Evolutionary conservation across 2,797 vertebrate genomes (phyloP), one percentile per base, ranked within the genome.

Genomic region (Falco cherrug): DNA sequence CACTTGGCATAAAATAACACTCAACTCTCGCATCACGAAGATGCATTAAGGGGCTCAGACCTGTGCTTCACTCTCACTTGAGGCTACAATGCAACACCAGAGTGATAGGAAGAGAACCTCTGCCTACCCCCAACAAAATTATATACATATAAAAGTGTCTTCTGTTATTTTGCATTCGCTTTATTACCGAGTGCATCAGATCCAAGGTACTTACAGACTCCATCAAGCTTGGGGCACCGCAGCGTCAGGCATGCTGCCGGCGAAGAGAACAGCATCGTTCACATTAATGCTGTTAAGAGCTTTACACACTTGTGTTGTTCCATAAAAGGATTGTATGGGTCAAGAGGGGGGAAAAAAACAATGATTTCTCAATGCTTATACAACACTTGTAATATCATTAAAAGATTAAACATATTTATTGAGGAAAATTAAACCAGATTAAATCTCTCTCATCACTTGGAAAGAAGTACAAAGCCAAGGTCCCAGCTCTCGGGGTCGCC

Each of bases 371-470:
- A 17, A 29, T 22, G 70, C 83, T 88, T 78, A 48, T 29, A 90
- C 91, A 90, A 65, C 80, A 37, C 87, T 90, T 57, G 59, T 79
- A 94, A 94, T 63, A 43, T 54, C 11, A 10, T 93, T 95, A 97
- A 50, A 73, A 94, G 91, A 95, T 84, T 60, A 89, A 89, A 89
- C 12, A 4, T 50, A 50, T 54, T 86, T 84, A 85, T 41, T 43
- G 48, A 93, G 60, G 89, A 81, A 92, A 79, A 93, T 50, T 63
- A 24, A 86, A 87, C 84, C 59, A 79, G 85, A 76, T 93, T 84
- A 95, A 90, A 90, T 63, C 43, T 50, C 64, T 22, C 78, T 73
- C 73, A 86, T 67, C 91, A 25, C 74, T 86, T 63, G 68, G 79
- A 83, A 78, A 76, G 82, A 39, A 81, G 57, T 3, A 41, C 74